A percentile compares a stretch with the other conserved stretches of the same genome.
phyloP scores from a whole-genome alignment of 2,113 vertebrate species.

The Laticauda colubrina region DNA sequence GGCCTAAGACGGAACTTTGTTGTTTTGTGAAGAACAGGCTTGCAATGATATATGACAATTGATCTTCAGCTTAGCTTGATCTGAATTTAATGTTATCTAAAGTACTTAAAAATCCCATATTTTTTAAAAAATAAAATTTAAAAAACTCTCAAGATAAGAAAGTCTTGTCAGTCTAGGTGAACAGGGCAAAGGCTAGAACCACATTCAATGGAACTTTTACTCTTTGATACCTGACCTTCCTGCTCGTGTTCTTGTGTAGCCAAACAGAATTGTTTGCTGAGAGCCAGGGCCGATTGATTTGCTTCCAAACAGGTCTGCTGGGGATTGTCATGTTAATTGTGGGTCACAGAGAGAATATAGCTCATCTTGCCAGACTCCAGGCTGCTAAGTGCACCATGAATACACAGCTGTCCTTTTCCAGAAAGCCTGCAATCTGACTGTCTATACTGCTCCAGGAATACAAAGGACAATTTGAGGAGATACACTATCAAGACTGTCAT shows the following conservation, averaged over 20 bases:
- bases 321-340: slow-evolving; percentile 58
- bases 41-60: neutral
- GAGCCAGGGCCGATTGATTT: slow-evolving; percentile 38
- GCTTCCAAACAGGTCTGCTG: neutral
- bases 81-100: slow-evolving; percentile 1
- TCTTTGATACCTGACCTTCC: slow-evolving; percentile 57
- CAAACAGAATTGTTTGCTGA: slow-evolving; percentile 38
- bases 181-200: slow-evolving; percentile 12
- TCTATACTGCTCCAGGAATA: slow-evolving; percentile 53
- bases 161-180: slow-evolving; percentile 6
- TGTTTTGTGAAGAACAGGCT: neutral
- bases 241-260: slow-evolving; percentile 46
- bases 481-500: slow-evolving; percentile 33
- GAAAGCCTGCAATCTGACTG: slow-evolving; percentile 49
- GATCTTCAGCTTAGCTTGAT: slow-evolving; percentile 26
- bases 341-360: neutral
- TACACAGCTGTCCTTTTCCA: slow-evolving; percentile 1
- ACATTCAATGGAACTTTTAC: slow-evolving; percentile 41
- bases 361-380: slow-evolving; percentile 25
- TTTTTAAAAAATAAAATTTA: slow-evolving; percentile 5
- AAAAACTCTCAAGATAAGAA: slow-evolving; percentile 27
- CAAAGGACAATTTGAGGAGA: slow-evolving; percentile 46
- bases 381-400: neutral
- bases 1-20: too few relatives aligned
- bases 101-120: slow-evolving; percentile 8